Evolutionary conservation across 1,140 invertebrate genomes (phyloP).

Genomic region (Ceratitis capitata): DNA sequence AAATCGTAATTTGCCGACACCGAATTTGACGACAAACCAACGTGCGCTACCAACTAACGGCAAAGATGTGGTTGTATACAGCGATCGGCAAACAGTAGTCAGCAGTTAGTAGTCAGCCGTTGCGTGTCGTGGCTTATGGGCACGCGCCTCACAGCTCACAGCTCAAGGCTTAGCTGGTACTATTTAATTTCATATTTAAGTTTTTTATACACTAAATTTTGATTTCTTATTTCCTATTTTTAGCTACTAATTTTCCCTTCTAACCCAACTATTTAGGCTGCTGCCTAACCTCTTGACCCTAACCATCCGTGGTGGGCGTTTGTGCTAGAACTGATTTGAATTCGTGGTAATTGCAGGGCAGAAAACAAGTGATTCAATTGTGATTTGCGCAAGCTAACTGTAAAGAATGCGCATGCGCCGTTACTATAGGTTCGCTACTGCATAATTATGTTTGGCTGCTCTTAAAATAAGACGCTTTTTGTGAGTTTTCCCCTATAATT

Average conservation of each 20-base stretch:
- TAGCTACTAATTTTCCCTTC: not conserved
- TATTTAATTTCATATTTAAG: not conserved
- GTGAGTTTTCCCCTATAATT: not conserved
- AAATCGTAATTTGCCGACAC: not conserved
- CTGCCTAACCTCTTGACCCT: not conserved
- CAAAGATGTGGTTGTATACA: too few relatives aligned
- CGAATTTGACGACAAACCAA: not conserved
- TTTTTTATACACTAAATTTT: not conserved
- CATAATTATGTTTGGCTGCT: constrained; percentile 8
- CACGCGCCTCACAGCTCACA: not conserved
- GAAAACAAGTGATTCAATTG: not conserved
- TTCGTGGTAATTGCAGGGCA: not conserved
- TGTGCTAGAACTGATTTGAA: constrained; percentile 15
- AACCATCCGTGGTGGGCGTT: not conserved
- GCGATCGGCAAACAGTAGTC: not conserved
- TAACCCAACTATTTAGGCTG: not conserved
- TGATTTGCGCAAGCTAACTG: not conserved
- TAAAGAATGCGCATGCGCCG: not conserved
- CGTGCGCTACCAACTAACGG: too few relatives aligned
- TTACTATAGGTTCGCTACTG: not conserved
- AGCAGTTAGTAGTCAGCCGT: not conserved
- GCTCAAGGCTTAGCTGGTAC: not conserved
- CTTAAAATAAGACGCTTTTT: too few relatives aligned
- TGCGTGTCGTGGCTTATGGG: not conserved
- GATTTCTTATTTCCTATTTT: not conserved